A percentile compares a stretch with the other conserved stretches of the same genome.
Evolutionary conservation across 2,888 invertebrate genomes (phyloP).

Genomic region (Acanthoscelides obtectus): DNA sequence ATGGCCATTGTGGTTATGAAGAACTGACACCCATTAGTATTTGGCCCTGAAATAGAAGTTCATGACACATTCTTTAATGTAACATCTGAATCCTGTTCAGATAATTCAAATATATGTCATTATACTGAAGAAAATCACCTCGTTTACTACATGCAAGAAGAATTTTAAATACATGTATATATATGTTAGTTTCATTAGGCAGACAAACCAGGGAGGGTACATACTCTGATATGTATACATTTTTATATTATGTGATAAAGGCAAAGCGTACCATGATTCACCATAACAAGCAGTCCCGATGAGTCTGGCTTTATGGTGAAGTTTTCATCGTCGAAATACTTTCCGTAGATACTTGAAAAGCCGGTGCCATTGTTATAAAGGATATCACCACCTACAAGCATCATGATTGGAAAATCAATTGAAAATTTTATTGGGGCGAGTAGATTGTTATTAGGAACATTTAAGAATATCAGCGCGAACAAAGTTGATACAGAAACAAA

Average conservation of each 20-base stretch:
- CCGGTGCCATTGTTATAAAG: slow-evolving; percentile 77
- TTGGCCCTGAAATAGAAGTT: slow-evolving; percentile 53
- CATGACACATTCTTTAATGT: slow-evolving; percentile 4
- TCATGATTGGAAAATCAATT: not conserved
- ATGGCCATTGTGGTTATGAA: slow-evolving; percentile 86
- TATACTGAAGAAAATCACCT: too few relatives aligned
- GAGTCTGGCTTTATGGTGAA: slow-evolving; percentile 73
- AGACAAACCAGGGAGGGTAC: too few relatives aligned
- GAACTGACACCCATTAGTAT: slow-evolving; percentile 95
- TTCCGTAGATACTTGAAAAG: slow-evolving; percentile 80
- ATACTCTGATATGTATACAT: not conserved
- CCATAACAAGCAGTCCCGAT: slow-evolving; percentile 89
- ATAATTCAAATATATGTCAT: not conserved
- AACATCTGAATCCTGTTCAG: not conserved
- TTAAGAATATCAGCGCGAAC: too few relatives aligned
- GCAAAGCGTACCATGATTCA: slow-evolving; percentile 61
- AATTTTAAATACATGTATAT: too few relatives aligned
- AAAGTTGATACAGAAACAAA: too few relatives aligned
- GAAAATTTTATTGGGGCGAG: too few relatives aligned
- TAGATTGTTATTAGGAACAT: too few relatives aligned
- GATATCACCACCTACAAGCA: slow-evolving; percentile 73
- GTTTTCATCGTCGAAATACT: slow-evolving; percentile 82
- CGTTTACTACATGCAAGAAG: not conserved
- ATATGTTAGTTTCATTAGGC: too few relatives aligned
- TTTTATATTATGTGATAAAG: not conserved